phyloP scores from a whole-genome alignment of 2,888 invertebrate species.

The Boloria euphrosyne region DNA sequence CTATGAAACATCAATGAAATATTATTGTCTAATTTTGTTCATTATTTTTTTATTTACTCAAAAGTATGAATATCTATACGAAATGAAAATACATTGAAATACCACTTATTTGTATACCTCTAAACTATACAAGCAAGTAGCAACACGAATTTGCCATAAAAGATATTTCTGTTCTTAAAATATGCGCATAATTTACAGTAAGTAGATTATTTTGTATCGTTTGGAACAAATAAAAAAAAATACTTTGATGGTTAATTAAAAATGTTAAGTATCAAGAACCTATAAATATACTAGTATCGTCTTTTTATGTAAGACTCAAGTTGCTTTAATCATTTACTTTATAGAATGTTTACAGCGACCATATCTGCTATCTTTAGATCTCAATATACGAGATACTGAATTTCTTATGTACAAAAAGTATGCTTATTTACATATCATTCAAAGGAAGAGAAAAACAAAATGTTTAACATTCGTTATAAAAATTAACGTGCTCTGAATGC shows the following conservation, averaged over 20 bases:
- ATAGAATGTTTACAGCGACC: too few species aligned
- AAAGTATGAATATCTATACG: not conserved
- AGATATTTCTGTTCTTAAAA: slow-evolving; percentile 10
- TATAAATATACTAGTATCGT: too few species aligned
- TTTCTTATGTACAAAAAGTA: not conserved
- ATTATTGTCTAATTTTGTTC: too few species aligned
- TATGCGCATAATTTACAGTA: not conserved
- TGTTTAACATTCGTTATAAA: slow-evolving; percentile 32
- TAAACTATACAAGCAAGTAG: slow-evolving; percentile 8
- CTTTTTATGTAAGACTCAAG: too few species aligned
- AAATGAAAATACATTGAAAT: slow-evolving; percentile 10
- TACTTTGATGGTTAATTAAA: not conserved
- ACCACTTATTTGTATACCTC: slow-evolving; percentile 14
- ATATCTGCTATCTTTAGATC: too few species aligned
- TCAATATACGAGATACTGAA: too few species aligned
- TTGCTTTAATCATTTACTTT: too few species aligned
- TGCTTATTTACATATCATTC: not conserved
- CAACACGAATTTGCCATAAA: slow-evolving; percentile 28
- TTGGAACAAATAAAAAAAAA: not conserved
- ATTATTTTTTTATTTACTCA: too few species aligned
- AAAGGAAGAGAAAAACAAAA: slow-evolving; percentile 27
- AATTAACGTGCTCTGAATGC: slow-evolving; percentile 23
- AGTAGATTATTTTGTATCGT: not conserved
- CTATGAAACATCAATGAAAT: too few species aligned
- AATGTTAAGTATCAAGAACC: too few species aligned